A percentile compares a stretch with the other conserved stretches of the same genome.
These are phyloP conservation scores for Hydractinia echinata DNA, from an alignment of 30 jellyfish, hydroid and myxozoan species.

Conservation along the genomic window DNA sequence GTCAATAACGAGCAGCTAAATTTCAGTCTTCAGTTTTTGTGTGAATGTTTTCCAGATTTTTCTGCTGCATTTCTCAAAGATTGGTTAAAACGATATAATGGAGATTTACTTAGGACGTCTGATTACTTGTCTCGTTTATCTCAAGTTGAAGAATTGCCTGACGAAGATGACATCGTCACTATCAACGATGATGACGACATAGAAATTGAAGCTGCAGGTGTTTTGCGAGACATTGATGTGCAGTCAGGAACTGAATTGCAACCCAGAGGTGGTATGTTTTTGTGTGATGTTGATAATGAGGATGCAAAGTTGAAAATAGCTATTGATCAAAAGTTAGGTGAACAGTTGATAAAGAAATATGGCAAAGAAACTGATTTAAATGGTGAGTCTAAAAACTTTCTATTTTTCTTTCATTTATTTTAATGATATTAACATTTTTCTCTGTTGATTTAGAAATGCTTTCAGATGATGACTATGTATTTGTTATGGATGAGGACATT, in stretches of 20 bases:
- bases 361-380: conserved; percentile 26
- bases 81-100: conserved; percentile 31
- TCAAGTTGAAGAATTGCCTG: not conserved
- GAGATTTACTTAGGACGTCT: conserved; percentile 40
- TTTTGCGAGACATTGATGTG: not conserved
- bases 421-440: too few relatives aligned
- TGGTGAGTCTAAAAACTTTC: not conserved
- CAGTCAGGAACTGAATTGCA: not conserved
- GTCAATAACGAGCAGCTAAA: conserved; percentile 5
- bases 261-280: conserved; percentile 17
- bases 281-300: conserved; percentile 8
- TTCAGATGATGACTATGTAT: not conserved
- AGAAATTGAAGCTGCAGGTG: not conserved
- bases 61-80: not conserved
- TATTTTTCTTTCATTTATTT: not conserved
- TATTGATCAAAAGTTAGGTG: conserved; percentile 22
- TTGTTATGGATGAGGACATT: not conserved
- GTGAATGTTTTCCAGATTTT: conserved; percentile 54
- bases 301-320: conserved; percentile 21
- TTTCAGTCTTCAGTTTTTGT: conserved; percentile 31
- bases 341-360: conserved; percentile 7
- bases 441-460: not conserved
- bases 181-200: not conserved
- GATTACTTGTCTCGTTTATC: conserved; percentile 30
- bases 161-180: not conserved